A percentile compares a stretch with the other conserved stretches of the same genome.
phyloP scores from a whole-genome alignment of 2,888 invertebrate genomes.

The Morpho helenor region DNA sequence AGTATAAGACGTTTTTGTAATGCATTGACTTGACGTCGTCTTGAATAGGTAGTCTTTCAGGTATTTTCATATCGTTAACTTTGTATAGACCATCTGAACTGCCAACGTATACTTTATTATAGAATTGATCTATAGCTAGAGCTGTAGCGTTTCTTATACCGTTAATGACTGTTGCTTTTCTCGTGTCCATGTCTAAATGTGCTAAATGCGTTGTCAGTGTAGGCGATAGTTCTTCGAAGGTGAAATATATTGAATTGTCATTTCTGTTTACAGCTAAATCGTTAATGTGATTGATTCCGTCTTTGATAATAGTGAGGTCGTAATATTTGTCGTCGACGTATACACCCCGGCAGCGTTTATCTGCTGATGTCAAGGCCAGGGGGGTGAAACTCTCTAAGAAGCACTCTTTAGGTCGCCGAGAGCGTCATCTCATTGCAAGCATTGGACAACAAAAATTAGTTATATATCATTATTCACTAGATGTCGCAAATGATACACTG shows the following conservation, averaged over 20 bases:
- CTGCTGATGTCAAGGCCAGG: conserved; percentile 35
- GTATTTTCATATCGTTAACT: conserved; percentile 46
- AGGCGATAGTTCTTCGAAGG: conserved; percentile 49
- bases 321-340: conserved; percentile 52
- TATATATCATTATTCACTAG: too few relatives aligned
- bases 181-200: conserved; percentile 45
- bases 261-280: conserved; percentile 49
- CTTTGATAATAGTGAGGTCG: conserved; percentile 52
- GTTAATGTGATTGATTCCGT: conserved; percentile 55
- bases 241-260: conserved; percentile 60
- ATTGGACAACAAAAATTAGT: too few relatives aligned
- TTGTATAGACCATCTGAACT: conserved; percentile 56
- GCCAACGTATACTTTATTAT: conserved; percentile 56
- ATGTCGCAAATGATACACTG: too few relatives aligned
- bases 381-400: too few relatives aligned
- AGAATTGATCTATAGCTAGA: conserved; percentile 50
- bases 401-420: too few relatives aligned
- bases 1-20: conserved; percentile 54
- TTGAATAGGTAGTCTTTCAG: conserved; percentile 49
- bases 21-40: conserved; percentile 53
- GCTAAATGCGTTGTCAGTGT: conserved; percentile 43
- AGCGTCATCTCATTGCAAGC: too few relatives aligned
- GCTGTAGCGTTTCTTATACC: conserved; percentile 61
- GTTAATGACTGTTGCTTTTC: conserved; percentile 43
- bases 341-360: conserved; percentile 49